Evolutionary conservation across 2,888 invertebrate genomes (phyloP), one percentile per base, ranked within the genome.

Genomic region (Orchestes rusci): DNA sequence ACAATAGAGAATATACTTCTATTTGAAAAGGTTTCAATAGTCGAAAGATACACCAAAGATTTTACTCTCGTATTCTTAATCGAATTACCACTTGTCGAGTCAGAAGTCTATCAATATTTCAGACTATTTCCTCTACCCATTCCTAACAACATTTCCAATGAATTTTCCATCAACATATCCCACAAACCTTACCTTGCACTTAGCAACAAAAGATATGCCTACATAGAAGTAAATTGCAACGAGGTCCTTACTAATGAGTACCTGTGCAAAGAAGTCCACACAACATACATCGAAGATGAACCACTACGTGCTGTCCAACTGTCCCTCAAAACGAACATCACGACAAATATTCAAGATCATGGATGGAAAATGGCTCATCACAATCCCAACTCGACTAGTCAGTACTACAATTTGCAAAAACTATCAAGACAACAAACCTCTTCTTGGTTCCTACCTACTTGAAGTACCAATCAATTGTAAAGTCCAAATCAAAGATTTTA

Each of bases 101-200:
- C n/a, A n/a, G n/a, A n/a, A n/a, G n/a, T n/a, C n/a, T n/a, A n/a
- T n/a, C n/a, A n/a, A 37, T 2, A 13, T 28, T 10, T 30, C 23
- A 3, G 27, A 37, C n/a, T 37, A 37, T 27, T 27, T 31, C 3
- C 3, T 2, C 3, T 31, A 2, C 31, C 31, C n/a, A 31, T 31
- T 12, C 2, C 3, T 2, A 4, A 3, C 2, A 3, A 3, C 17
- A 1, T 8, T 2, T 16, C 15, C n/a, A n/a, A n/a, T n/a, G n/a
- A n/a, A 4, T 34, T 3, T 3, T 15, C 8, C 1, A 2, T 3
- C 13, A 2, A 37, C 3, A 37, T 37, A 8, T 28, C 38, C 10
- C 17, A 30, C 3, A 37, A 30, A 3, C 28, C 38, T 2, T 37
- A 37, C 16, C 3, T 30, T 7, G 38, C 38, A 37, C 2, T 37